Conservation (phyloP, 2,888 invertebrate genomes). For the Catocala sponsa region DNA sequence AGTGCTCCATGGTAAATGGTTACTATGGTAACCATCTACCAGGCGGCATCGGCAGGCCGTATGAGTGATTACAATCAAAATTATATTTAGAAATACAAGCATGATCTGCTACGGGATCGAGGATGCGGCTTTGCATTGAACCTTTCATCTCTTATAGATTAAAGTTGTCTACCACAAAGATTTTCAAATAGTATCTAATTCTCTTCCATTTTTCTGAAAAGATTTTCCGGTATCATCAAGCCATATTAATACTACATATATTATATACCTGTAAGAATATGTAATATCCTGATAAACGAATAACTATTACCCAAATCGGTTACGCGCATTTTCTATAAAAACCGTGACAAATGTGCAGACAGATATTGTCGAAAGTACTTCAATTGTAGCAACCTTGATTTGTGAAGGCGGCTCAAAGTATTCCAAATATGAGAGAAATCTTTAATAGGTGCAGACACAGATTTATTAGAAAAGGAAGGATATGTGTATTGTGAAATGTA, state of each 20-base stretch:
- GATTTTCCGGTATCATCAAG: no score
- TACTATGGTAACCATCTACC: no score
- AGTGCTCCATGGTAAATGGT: no score
- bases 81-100: no score
- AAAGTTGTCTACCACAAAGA: no score
- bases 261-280: conserved; percentile 1
- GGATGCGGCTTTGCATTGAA: no score
- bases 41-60: no score
- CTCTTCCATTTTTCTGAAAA: no score
- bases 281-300: conserved; percentile 3
- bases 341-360: conserved; percentile 21
- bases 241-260: not conserved
- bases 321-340: conserved; percentile 17
- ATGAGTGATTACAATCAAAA: no score
- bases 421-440: conserved; percentile 26
- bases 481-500: conserved; percentile 16
- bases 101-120: no score
- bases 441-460: conserved; percentile 16
- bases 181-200: no score
- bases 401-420: conserved; percentile 7
- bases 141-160: no score
- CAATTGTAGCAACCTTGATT: conserved; percentile 33
- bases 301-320: conserved; percentile 10
- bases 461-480: conserved; percentile 31
- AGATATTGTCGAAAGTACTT: conserved; percentile 33